A percentile compares a stretch with the other conserved stretches of the same genome.
phyloP scores from a whole-genome alignment of 2,113 vertebrate species.

The Ardeotis arabs region DNA sequence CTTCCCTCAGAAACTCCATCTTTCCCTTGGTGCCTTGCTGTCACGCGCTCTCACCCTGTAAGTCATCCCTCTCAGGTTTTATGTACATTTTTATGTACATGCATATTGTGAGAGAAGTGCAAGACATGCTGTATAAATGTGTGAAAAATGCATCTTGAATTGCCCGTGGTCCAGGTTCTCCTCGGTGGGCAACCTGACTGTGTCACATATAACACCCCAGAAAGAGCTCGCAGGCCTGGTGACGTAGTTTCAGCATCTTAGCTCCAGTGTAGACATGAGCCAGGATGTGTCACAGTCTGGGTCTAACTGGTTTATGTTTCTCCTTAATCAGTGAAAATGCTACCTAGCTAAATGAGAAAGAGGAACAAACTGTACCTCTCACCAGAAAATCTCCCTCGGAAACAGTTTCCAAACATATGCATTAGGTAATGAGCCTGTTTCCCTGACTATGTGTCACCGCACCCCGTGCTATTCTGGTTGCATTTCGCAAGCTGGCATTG shows the following conservation, averaged over 20 bases:
- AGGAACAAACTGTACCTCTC: slow-evolving; percentile 48
- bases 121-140: not conserved
- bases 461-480: slow-evolving; percentile 35
- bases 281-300: not conserved
- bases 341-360: slow-evolving; percentile 36
- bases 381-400: slow-evolving; percentile 14
- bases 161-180: not conserved
- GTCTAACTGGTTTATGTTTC: not conserved
- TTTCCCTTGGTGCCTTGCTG: not conserved
- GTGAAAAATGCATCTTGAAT: not conserved
- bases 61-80: not conserved
- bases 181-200: not conserved
- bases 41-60: not conserved
- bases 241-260: not conserved
- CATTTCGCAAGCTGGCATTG: slow-evolving; percentile 20
- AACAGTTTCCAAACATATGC: slow-evolving; percentile 58
- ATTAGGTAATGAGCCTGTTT: slow-evolving; percentile 52
- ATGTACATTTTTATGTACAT: not conserved
- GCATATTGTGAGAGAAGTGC: not conserved
- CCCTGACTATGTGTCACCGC: slow-evolving; percentile 31
- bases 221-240: not conserved
- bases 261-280: not conserved
- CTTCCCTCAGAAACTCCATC: not conserved
- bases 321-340: slow-evolving; percentile 19
- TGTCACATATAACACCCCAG: not conserved